Evolutionary conservation across 2,113 vertebrate species (phyloP).

Genomic region (Pundamilia nyererei): DNA sequence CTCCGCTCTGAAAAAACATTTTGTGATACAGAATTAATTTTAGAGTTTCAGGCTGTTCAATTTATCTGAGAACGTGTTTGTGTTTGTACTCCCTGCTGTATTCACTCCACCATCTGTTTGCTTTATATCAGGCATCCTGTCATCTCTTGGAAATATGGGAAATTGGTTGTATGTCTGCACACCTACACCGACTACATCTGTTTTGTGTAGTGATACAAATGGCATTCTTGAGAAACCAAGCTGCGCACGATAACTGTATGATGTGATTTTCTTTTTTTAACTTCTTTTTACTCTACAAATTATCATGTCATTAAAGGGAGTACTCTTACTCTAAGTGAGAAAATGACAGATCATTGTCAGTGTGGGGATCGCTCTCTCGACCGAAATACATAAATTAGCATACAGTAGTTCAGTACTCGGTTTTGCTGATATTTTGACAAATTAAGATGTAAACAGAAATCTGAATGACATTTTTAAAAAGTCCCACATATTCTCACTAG

Average conservation of each 20-base stretch:
- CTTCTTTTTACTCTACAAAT: neutral
- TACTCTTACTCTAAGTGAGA: neutral
- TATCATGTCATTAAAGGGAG: neutral
- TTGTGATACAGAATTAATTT: constrained; percentile 2
- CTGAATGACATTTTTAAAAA: neutral
- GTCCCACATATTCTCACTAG: neutral
- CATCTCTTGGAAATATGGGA: neutral
- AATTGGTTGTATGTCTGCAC: neutral
- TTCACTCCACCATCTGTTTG: constrained; percentile 26
- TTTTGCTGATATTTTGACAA: neutral
- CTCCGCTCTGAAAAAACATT: neutral
- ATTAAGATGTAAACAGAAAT: neutral
- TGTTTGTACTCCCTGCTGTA: neutral
- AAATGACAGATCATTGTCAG: neutral
- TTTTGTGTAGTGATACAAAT: neutral
- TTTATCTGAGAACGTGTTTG: neutral
- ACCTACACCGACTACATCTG: neutral
- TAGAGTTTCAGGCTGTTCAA: neutral
- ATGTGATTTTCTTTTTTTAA: neutral
- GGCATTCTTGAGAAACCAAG: neutral
- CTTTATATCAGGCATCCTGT: neutral
- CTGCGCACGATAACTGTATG: neutral
- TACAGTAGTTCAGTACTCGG: neutral
- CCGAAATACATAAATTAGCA: neutral
- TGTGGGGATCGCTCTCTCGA: neutral